phyloP scores from a whole-genome alignment of 2,113 vertebrate genomes.

The Tringa solitaria region DNA sequence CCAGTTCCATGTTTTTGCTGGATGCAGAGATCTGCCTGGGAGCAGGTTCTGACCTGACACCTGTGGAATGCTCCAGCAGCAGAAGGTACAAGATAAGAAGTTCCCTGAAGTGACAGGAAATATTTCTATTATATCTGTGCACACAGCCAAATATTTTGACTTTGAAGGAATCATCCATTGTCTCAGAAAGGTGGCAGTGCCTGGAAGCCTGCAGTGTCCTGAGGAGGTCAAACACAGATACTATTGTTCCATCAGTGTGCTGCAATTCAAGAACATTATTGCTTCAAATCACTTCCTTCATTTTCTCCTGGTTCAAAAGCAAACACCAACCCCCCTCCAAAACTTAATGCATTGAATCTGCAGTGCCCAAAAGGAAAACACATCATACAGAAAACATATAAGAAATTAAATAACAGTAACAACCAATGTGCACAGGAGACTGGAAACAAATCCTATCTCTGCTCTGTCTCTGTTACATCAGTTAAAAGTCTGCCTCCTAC shows the following conservation, averaged over 20 bases:
- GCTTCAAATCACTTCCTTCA: neutral
- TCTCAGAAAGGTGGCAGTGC: neutral
- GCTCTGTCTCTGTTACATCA: neutral
- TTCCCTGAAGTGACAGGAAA: neutral
- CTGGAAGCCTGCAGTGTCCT: neutral
- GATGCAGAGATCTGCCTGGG: neutral
- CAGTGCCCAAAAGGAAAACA: neutral
- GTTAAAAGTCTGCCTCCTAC: slow-evolving; percentile 1
- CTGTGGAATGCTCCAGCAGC: slow-evolving; percentile 34
- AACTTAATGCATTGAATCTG: fast-evolving
- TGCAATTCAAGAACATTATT: neutral
- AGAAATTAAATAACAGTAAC: neutral
- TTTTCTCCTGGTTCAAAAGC: neutral
- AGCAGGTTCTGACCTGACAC: slow-evolving; percentile 5
- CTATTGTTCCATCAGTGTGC: neutral
- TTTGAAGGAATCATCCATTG: neutral
- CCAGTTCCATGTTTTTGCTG: neutral
- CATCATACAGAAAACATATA: neutral
- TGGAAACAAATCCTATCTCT: neutral
- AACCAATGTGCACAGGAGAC: neutral
- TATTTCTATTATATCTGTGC: neutral
- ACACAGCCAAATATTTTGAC: neutral
- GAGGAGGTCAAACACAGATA: neutral
- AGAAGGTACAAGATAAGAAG: neutral
- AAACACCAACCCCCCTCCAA: neutral